phyloP scores from a whole-genome alignment of 2,888 invertebrate genomes.

The Gerris lacustris region DNA sequence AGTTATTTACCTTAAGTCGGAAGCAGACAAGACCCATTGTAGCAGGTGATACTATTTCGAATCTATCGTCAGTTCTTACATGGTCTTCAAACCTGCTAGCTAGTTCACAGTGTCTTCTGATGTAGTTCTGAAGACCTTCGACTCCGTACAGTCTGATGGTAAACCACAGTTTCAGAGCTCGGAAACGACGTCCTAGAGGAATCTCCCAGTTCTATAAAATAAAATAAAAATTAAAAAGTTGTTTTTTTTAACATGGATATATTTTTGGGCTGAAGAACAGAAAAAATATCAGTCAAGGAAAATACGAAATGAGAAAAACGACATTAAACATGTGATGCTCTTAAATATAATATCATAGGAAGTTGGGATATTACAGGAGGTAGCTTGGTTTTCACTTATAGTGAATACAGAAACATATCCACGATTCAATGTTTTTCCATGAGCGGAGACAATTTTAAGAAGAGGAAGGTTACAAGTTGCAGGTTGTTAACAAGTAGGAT shows the following conservation, averaged over 20 bases:
- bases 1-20: constrained; percentile 52
- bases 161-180: constrained; percentile 88
- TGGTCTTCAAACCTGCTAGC: constrained; percentile 66
- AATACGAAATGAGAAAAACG: neutral
- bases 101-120: constrained; percentile 59
- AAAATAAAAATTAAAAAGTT: neutral
- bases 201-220: constrained; percentile 71
- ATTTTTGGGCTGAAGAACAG: no score
- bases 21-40: constrained; percentile 81
- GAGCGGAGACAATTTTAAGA: no score
- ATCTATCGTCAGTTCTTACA: constrained; percentile 57
- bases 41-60: constrained; percentile 62
- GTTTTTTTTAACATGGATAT: no score
- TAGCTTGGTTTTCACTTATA: no score
- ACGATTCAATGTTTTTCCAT: no score
- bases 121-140: constrained; percentile 61
- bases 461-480: no score
- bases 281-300: neutral
- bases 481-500: no score
- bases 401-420: no score
- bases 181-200: constrained; percentile 72
- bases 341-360: no score
- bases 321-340: no score
- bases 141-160: constrained; percentile 72
- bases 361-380: no score